Conservation (phyloP, 2,113 vertebrate species). For the Corapipo altera region DNA sequence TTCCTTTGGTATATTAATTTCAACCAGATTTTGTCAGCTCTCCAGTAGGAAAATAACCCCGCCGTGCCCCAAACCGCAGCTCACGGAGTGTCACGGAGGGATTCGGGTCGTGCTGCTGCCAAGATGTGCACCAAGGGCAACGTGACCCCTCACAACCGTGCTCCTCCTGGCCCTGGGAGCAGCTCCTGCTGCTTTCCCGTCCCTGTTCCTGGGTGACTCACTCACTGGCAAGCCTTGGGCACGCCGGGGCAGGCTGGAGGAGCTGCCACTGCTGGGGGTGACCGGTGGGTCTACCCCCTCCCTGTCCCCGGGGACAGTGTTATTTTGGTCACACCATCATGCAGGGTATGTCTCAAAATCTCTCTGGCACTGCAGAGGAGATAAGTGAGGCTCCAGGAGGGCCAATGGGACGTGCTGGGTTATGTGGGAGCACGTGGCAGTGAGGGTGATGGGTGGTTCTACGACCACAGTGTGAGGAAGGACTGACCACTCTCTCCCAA, state of each 20-base stretch:
- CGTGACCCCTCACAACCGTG: neutral
- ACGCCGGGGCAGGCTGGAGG: neutral
- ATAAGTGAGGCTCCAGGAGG: neutral
- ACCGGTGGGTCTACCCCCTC: neutral
- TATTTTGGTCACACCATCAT: fast-evolving
- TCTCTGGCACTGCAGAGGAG: neutral
- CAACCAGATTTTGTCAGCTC: slow-evolving; percentile 35
- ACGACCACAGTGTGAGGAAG: fast-evolving
- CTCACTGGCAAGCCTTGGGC: fast-evolving
- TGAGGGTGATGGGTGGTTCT: neutral
- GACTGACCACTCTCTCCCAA: neutral
- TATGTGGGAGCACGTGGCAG: fast-evolving
- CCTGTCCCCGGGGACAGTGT: fast-evolving
- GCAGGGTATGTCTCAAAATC: fast-evolving
- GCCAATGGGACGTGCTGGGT: fast-evolving
- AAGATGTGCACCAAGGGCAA: neutral
- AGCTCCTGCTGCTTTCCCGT: neutral
- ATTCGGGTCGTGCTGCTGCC: neutral
- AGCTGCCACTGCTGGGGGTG: neutral
- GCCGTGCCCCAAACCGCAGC: neutral
- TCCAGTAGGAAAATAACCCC: neutral
- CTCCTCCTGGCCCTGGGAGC: neutral
- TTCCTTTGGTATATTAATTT: slow-evolving; percentile 11
- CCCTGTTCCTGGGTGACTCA: fast-evolving
- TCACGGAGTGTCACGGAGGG: neutral